phyloP scores from a whole-genome alignment of 2,888 invertebrate genomes.

The Labia minor region DNA sequence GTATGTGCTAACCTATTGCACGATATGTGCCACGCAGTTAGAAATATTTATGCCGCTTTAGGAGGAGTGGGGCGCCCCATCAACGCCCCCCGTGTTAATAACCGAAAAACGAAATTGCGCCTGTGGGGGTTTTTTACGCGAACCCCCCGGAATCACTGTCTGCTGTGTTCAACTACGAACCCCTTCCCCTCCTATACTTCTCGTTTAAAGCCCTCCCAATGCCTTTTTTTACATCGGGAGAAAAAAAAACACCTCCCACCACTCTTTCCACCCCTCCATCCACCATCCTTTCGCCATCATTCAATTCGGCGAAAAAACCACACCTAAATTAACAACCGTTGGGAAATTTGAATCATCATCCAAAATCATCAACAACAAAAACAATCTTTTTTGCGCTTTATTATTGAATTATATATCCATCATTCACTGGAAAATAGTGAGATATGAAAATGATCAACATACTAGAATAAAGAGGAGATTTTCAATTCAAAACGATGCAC shows the following conservation, averaged over 20 bases:
- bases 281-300: neutral
- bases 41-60: constrained; percentile 7
- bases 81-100: constrained; percentile 4
- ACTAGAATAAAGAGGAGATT: too few relatives aligned
- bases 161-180: neutral
- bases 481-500: too few relatives aligned
- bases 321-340: neutral
- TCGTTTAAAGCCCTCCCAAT: neutral
- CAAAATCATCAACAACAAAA: constrained; percentile 13
- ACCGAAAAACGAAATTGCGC: constrained; percentile 13
- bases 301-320: neutral
- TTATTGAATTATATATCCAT: constrained; percentile 13
- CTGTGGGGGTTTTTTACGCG: constrained; percentile 4
- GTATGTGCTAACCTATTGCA: constrained; percentile 13
- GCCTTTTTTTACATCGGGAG: neutral
- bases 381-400: constrained; percentile 13
- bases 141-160: constrained; percentile 7
- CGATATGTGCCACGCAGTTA: constrained; percentile 13
- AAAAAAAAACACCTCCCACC: neutral
- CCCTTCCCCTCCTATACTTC: neutral
- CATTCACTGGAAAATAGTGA: neutral
- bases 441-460: neutral
- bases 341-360: neutral
- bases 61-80: neutral
- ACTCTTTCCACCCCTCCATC: neutral